Percentiles rank a stretch among this genome's conserved stretches.
These are phyloP conservation scores for Pegoplata infirma DNA, from an alignment of 2,888 invertebrate genomes.

Conservation along the genomic window DNA sequence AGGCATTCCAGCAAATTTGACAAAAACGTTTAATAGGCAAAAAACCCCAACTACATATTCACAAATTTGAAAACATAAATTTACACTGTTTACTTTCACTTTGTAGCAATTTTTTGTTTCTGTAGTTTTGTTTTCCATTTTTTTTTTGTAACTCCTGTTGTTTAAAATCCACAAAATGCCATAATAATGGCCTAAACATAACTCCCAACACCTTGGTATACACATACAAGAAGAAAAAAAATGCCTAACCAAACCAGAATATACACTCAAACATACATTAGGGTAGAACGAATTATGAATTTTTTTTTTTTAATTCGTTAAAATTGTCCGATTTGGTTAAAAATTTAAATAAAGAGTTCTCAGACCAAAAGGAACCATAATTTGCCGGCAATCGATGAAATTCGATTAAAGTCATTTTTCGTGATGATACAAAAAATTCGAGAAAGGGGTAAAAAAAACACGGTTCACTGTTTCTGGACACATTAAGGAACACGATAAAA, in stretches of 20 bases:
- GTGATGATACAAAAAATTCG: too few relatives aligned
- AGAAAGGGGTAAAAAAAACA: too few relatives aligned
- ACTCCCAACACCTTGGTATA: constrained; percentile 31
- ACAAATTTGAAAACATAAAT: neutral
- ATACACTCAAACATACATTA: too few relatives aligned
- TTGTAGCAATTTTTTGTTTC: neutral
- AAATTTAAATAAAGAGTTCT: too few relatives aligned
- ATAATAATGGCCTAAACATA: constrained; percentile 39
- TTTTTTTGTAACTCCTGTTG: neutral
- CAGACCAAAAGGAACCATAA: too few relatives aligned
- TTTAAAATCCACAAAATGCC: constrained; percentile 35
- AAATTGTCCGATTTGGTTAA: too few relatives aligned
- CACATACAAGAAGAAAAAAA: neutral
- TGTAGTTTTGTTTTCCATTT: neutral
- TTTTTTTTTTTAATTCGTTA: too few relatives aligned
- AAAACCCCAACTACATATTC: neutral
- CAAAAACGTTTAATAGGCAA: neutral
- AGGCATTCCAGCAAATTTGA: constrained; percentile 40
- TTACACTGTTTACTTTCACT: neutral
- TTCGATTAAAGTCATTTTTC: too few relatives aligned
- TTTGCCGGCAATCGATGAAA: too few relatives aligned
- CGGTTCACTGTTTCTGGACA: too few relatives aligned
- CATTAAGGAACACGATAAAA: too few relatives aligned
- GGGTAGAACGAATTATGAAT: too few relatives aligned
- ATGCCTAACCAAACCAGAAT: neutral